Base-by-base conservation (phyloP, 2,888 invertebrate species). In the Diadegma fenestrale region DNA sequence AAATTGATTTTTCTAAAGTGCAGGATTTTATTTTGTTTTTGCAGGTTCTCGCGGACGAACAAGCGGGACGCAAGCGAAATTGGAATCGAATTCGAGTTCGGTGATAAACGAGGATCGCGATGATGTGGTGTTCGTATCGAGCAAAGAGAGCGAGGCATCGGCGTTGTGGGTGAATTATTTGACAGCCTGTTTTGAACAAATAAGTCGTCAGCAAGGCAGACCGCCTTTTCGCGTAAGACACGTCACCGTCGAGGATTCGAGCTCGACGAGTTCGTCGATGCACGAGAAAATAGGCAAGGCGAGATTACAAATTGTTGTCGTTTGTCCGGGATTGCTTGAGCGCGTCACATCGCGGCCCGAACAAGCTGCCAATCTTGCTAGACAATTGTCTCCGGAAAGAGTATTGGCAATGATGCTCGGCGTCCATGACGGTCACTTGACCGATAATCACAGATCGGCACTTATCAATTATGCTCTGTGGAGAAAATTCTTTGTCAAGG, bases 401-500 rank as follows among this genome's bases (percentile, higher is more conserved):
- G 96, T 97, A 14, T 94, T 98, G 82, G 97, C 97, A 12, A 97
- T 98, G 95, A 94, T 98, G 89, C 94, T 98, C 43, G 98, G 98
- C 0, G 97, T 98, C 0, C 95, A 96, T 81, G 97, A 97, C 90
- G 95, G 95, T 69, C 96, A 97, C 89, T 94, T 98, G 66, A 95
- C 96, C 80, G 96, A 96, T 77, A 95, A 95, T 85, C 97, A 97
- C 90, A 96, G 95, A 92, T 41, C 93, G 95, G 97, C 96, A 71
- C 95, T 97, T 88, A 96, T 96, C 3, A 95, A 96, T 66, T 97
- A 97, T 92, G 95, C 96, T 82, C 96, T 96, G 90, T 98, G 98
- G 98, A 96, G 96, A 84, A 96, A 97, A 92, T 96, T 97, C 94
- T 95, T 95, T 64, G 97, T 97, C 22, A 96, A 97, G 71, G 97